These are phyloP conservation scores for Ochotona princeps DNA, from an alignment of 2,113 vertebrate genomes.

Conservation along the genomic window DNA sequence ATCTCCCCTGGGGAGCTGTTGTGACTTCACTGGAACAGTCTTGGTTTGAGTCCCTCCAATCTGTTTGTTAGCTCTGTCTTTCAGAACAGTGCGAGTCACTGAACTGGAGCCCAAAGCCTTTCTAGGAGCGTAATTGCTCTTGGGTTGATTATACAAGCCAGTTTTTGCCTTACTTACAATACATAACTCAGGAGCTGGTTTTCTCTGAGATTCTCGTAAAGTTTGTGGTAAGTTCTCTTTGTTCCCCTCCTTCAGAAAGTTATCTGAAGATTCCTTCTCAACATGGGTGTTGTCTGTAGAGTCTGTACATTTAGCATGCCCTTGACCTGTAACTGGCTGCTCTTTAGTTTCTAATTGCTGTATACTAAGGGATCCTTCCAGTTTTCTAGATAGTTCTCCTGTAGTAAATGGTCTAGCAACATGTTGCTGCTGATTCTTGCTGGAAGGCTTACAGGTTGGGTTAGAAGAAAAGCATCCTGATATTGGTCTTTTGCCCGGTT, in stretches of 20 bases:
- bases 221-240: slow-evolving; percentile 75
- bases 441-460: background rate
- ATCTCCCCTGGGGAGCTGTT: background rate
- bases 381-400: background rate
- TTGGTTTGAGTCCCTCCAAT: background rate
- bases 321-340: background rate
- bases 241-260: slow-evolving; percentile 9
- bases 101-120: background rate
- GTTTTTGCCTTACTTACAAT: background rate
- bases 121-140: background rate
- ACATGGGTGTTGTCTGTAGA: accelerated
- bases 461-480: slow-evolving; percentile 57
- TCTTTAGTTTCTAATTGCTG: background rate
- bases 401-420: background rate
- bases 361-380: background rate
- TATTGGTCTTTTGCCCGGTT: background rate
- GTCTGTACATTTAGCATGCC: background rate
- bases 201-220: background rate
- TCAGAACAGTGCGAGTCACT: background rate
- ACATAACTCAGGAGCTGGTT: background rate
- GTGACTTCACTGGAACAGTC: slow-evolving; percentile 5
- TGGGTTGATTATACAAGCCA: background rate
- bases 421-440: background rate
- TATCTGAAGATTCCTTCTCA: background rate
- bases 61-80: background rate